Evolutionary conservation across 2,797 vertebrate genomes (phyloP), one percentile per base, ranked within the genome.

Genomic region (Lemur catta): DNA sequence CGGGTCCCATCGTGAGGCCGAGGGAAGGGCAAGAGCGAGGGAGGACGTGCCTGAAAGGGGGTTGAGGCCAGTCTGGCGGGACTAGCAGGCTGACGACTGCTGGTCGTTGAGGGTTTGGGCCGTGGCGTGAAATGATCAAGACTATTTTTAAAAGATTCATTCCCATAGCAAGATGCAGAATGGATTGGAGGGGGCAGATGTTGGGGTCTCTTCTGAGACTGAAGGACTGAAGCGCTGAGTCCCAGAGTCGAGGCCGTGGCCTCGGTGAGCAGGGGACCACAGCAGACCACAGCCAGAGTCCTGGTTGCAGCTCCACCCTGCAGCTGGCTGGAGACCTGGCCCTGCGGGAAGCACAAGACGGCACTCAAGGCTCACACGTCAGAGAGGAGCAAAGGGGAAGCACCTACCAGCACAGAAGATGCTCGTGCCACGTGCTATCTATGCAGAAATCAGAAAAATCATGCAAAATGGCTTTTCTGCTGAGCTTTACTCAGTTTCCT

Each of bases 351-450:
- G 13, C 4, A 22, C 35, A 15, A 5, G 24, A 46, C 2, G 1
- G 17, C 33, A 8, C 18, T 17, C 0, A 0, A 28, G n/a, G 57
- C 33, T 28, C 67, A 13, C 65, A 12, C 13, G 46, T 13, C 15
- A 22, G 26, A 28, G n/a, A 26, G 33, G 26, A 20, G 22, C 17
- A 6, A 17, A 50, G 28, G 11, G 7, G 30, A 41, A 43, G 20
- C 10, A 13, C 46, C 10, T 7, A 7, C 6, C 6, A 6, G 11
- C 11, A 22, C 11, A 61, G 43, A 93, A 43, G 46, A 50, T 61
- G 43, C 43, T 61, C 72, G 86, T 93, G 26, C 50, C 38, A 72
- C 52, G 13, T 91, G 18, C 92, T 94, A 26, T 95, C 94, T 15
- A 30, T 43, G 30, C 38, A 57, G 30, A 43, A 71, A 26, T 71